phyloP scores from a whole-genome alignment of 23 tunicate species.

The Trididemnum clinides region DNA sequence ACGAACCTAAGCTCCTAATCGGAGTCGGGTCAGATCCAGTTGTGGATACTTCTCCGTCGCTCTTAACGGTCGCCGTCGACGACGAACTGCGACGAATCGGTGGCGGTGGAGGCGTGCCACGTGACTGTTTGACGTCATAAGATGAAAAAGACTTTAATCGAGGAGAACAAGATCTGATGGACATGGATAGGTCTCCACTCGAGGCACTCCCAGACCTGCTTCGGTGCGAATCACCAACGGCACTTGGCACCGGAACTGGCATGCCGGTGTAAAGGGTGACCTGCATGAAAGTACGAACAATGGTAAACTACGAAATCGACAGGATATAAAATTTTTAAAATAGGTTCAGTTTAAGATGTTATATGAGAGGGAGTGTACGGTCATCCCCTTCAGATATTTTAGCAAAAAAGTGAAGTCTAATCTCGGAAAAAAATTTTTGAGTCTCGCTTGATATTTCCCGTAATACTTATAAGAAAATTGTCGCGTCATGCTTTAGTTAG shows the following conservation, averaged over 20 bases:
- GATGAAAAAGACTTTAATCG: not conserved
- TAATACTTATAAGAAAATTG: too few relatives aligned
- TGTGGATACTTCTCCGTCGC: slow-evolving; percentile 4
- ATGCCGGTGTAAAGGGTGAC: slow-evolving; percentile 70
- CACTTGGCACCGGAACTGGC: slow-evolving; percentile 41
- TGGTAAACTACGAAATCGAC: too few relatives aligned
- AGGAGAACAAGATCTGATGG: not conserved
- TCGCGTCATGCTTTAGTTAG: too few relatives aligned
- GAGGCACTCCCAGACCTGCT: slow-evolving; percentile 9
- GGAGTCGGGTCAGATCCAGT: slow-evolving; percentile 34
- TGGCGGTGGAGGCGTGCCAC: slow-evolving; percentile 51
- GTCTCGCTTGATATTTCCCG: too few relatives aligned
- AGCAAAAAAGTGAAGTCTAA: too few relatives aligned
- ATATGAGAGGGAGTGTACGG: too few relatives aligned
- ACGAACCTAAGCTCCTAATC: not conserved
- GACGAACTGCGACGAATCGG: slow-evolving; percentile 50
- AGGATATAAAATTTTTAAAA: too few relatives aligned
- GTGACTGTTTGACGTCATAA: not conserved
- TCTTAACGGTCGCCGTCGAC: slow-evolving; percentile 35
- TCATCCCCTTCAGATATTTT: too few relatives aligned
- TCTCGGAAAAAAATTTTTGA: too few relatives aligned
- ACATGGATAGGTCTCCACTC: not conserved
- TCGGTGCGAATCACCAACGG: slow-evolving; percentile 23
- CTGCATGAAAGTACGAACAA: slow-evolving; percentile 12
- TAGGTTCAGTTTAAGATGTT: too few relatives aligned